Base-by-base conservation (phyloP, 2,888 invertebrate genomes). In the Drosophila mimica region DNA sequence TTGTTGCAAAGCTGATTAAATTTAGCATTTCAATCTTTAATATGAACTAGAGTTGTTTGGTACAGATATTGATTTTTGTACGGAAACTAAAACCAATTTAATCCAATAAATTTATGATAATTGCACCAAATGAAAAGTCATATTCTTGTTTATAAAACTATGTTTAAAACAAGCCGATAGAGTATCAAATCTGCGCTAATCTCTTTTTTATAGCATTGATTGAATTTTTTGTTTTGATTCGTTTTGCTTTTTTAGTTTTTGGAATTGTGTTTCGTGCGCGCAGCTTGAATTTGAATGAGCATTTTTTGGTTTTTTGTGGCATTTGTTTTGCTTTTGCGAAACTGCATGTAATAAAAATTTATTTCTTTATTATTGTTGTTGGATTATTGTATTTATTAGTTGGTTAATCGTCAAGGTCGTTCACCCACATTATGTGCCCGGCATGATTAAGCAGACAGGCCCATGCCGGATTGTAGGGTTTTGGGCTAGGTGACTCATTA, bases 391-490 rank as follows among this genome's bases (percentile, higher is more conserved):
- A 76, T 82, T 88, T 72, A 81, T 83, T 77, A 81, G 73, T 78
- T 76, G 74, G 82, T 65, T 70, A 74, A 81, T 76, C 59, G 31
- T 76, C 89, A 88, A 88, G 88, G 88, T 88, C 90, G 65, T 89
- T 90, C 88, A 88, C 88, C 90, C 83, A 89, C 65, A 77, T 79
- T 79, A 62, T 81, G 87, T 83, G 90, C 59, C 53, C 52, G 59
- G 82, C 73, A 79, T 88, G 61, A 34, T 56, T 61, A 68, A 79
- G 9, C 49, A 63, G 70, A 5, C 49, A 63, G 70, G 17, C 54
- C 38, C 49, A 59, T 46, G 33, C 7, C 28, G 3, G 0, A 34
- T n/a, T n/a, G 2, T 53, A 46, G 66, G 72, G 48, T 25, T 38
- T 38, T 13, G 53, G 51, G 63, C 43, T 2, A 20, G 34, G 17